Conservation (phyloP, 1,140 invertebrate genomes). For the Muscidifurax raptorellus region DNA sequence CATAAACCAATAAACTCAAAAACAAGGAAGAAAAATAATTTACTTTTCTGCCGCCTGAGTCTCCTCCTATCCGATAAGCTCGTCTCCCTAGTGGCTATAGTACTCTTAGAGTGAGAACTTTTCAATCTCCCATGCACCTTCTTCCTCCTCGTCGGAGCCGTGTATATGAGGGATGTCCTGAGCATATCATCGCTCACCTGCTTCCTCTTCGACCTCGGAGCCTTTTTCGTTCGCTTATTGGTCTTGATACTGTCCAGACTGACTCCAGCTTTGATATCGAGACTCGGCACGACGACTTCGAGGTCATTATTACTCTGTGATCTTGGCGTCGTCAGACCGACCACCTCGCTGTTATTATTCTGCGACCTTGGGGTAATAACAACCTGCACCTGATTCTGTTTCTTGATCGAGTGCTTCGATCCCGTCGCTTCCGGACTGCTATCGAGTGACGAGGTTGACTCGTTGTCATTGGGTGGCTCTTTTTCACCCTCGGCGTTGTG, state of each 20-base stretch:
- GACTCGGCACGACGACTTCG: neutral
- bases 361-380: conserved; percentile 19
- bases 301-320: neutral
- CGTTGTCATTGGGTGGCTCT: neutral
- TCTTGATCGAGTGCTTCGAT: neutral
- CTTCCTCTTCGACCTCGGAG: conserved; percentile 48
- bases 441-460: neutral
- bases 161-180: conserved; percentile 29
- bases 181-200: conserved; percentile 14
- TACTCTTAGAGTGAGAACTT: conserved; percentile 62
- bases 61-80: conserved; percentile 48
- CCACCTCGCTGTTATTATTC: neutral
- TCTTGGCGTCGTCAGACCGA: no score
- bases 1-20: no score
- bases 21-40: neutral
- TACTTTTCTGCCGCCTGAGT: conserved; percentile 57
- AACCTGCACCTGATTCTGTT: neutral
- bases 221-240: conserved; percentile 44
- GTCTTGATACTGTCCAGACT: conserved; percentile 18
- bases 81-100: conserved; percentile 59
- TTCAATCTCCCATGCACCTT: conserved; percentile 55
- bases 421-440: neutral
- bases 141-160: conserved; percentile 54
- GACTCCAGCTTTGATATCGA: neutral
- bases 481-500: conserved; percentile 51